Percentiles rank a stretch among this genome's conserved stretches.
These are phyloP conservation scores for Aphidius colemani DNA, from an alignment of 2,888 invertebrate genomes.

Conservation along the genomic window DNA sequence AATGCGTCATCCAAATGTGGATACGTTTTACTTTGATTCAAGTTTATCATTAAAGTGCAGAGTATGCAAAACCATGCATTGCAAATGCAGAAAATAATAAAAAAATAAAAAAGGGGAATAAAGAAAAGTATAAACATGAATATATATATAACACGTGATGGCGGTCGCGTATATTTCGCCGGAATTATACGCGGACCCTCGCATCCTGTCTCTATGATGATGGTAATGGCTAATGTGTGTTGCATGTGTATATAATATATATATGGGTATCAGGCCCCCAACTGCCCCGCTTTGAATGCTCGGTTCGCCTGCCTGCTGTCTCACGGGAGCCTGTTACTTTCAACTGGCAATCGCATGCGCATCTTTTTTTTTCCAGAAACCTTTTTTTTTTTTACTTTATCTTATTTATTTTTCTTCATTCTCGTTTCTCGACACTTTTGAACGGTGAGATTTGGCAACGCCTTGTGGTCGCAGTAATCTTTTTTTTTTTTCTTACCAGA, in stretches of 20 bases:
- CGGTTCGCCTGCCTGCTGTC: slow-evolving; percentile 26
- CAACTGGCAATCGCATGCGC: slow-evolving; percentile 44
- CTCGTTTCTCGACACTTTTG: slow-evolving; percentile 13
- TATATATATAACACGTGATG: slow-evolving; percentile 20
- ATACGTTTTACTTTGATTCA: background rate
- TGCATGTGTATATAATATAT: slow-evolving; percentile 12
- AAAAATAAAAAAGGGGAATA: background rate
- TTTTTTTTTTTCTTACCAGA: too few species aligned
- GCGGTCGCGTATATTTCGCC: slow-evolving; percentile 37
- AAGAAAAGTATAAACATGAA: background rate
- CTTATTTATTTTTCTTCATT: slow-evolving; percentile 9
- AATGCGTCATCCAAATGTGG: too few species aligned
- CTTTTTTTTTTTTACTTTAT: slow-evolving; percentile 40
- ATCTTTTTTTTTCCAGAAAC: slow-evolving; percentile 49
- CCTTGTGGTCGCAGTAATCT: background rate
- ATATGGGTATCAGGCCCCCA: slow-evolving; percentile 10
- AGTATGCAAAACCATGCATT: slow-evolving; percentile 17
- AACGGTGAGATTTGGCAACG: slow-evolving; percentile 14
- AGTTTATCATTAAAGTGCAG: slow-evolving; percentile 28
- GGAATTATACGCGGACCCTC: slow-evolving; percentile 53
- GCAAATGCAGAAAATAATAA: slow-evolving; percentile 7
- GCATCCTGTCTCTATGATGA: slow-evolving; percentile 57
- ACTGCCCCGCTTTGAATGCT: slow-evolving; percentile 27
- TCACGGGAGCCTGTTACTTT: slow-evolving; percentile 19
- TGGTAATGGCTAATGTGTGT: slow-evolving; percentile 51